phyloP scores from a whole-genome alignment of 1,140 invertebrate genomes.

The Micrasema longulum region DNA sequence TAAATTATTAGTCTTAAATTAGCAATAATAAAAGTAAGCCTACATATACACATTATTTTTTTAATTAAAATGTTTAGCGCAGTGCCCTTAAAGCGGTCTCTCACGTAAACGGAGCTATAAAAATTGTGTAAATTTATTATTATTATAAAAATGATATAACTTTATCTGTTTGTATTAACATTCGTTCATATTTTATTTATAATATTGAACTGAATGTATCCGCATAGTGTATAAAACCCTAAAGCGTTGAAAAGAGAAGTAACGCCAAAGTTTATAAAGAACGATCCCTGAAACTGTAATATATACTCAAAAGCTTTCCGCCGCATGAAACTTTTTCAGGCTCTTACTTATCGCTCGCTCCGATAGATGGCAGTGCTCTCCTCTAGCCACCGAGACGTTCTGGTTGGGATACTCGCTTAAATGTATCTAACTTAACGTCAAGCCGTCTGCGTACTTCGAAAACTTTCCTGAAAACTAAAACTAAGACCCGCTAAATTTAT shows the following conservation, averaged over 20 bases:
- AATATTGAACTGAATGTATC: background rate
- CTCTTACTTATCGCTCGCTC: constrained; percentile 28
- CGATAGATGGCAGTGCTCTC: constrained; percentile 38
- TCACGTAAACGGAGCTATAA: no score
- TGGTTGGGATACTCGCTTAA: constrained; percentile 36
- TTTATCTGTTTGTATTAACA: no score
- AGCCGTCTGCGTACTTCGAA: background rate
- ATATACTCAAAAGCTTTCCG: constrained; percentile 40
- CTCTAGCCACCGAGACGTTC: constrained; percentile 1
- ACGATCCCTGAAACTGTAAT: constrained; percentile 40
- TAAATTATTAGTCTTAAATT: no score
- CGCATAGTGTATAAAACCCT: constrained; percentile 10
- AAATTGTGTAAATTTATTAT: no score
- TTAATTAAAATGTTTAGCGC: no score
- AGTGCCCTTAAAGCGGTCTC: no score
- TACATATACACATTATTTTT: no score
- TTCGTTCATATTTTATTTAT: no score
- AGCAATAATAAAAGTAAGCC: no score
- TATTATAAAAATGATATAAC: no score
- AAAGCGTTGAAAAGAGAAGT: constrained; percentile 30
- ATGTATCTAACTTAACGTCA: constrained; percentile 16
- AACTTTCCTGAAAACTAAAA: no score
- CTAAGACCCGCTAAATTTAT: no score
- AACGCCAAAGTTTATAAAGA: constrained; percentile 40
- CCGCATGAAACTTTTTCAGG: constrained; percentile 38